phyloP scores from a whole-genome alignment of 2,113 vertebrate species.

The Pelusios castaneus region DNA sequence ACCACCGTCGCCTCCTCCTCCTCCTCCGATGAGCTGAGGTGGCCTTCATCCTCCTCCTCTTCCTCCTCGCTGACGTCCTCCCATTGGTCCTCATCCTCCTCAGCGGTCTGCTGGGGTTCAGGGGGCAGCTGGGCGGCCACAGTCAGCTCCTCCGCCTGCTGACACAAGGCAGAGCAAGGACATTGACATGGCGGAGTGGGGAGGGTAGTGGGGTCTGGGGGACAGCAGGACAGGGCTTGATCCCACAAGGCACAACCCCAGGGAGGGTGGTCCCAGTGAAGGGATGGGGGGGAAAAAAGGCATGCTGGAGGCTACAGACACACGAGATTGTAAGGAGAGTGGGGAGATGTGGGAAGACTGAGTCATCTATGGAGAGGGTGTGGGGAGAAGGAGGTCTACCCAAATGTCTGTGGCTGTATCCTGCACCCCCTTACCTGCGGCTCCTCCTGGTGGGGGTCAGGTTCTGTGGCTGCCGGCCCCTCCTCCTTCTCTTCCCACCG shows the following conservation, averaged over 20 bases:
- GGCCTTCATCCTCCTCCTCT: conserved; percentile 54
- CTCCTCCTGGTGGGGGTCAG: background rate
- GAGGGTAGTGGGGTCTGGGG: no score
- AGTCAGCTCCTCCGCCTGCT: fast-evolving
- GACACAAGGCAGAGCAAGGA: background rate
- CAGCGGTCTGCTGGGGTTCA: background rate
- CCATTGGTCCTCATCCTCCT: conserved; percentile 74
- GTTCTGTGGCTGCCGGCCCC: background rate
- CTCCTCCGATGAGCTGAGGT: conserved; percentile 47
- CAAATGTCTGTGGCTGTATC: fast-evolving
- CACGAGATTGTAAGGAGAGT: no score
- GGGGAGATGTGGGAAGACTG: background rate
- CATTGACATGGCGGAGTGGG: no score
- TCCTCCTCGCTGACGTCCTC: conserved; percentile 73
- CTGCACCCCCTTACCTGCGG: background rate
- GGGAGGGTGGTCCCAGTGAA: no score
- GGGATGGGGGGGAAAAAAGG: no score
- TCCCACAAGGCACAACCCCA: no score
- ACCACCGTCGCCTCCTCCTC: conserved; percentile 50
- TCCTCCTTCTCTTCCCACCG: conserved; percentile 85
- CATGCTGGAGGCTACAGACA: no score
- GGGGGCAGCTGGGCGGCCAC: background rate
- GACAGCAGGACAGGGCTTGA: no score
- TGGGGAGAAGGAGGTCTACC: background rate
- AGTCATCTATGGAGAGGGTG: no score